phyloP scores from a whole-genome alignment of 2,797 vertebrate genomes.

The Tapirus indicus region DNA sequence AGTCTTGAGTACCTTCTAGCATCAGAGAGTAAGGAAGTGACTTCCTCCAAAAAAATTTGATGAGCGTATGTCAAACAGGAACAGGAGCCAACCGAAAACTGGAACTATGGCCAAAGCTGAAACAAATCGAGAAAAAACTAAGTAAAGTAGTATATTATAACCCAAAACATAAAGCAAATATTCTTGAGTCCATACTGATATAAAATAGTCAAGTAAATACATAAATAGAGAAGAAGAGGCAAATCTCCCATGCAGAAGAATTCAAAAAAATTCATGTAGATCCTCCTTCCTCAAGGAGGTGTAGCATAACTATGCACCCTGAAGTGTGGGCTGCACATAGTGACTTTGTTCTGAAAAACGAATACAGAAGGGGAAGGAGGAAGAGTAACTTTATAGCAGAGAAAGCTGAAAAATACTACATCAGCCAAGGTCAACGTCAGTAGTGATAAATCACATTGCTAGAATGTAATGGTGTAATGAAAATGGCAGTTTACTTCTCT shows the following conservation, averaged over 20 bases:
- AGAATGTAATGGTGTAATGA: neutral
- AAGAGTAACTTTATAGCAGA: neutral
- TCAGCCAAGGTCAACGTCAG: neutral
- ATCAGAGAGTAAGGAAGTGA: neutral
- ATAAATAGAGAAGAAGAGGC: neutral
- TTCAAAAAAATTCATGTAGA: neutral
- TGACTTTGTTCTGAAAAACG: neutral
- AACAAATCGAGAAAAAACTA: constrained; percentile 16
- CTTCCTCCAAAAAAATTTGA: neutral
- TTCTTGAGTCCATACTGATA: neutral
- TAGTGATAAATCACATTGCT: neutral
- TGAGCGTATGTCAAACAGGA: neutral
- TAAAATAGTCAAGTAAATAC: neutral
- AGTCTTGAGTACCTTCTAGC: neutral
- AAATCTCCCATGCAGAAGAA: neutral
- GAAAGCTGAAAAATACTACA: neutral
- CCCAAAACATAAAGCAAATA: neutral
- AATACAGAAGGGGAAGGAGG: neutral
- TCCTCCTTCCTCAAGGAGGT: neutral
- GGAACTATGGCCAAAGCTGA: neutral
- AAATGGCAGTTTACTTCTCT: neutral
- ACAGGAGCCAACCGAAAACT: neutral
- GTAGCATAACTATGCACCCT: neutral
- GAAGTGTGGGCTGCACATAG: neutral
- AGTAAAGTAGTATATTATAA: neutral